Evolutionary conservation across 2,113 vertebrate genomes (phyloP).

Genomic region (Cryptomyrus ogoouensis): DNA sequence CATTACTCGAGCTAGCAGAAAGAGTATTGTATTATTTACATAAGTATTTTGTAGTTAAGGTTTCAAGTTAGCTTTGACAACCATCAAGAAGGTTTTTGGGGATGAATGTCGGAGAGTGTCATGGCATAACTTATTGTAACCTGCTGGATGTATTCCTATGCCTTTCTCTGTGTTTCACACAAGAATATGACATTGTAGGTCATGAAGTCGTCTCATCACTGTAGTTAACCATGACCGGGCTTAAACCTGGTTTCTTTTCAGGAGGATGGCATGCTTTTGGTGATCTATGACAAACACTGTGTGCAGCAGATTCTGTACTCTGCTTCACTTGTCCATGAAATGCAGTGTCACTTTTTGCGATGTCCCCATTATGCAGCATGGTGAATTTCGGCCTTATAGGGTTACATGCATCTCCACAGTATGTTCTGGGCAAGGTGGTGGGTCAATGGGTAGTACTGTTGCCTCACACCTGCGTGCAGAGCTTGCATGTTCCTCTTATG

Average conservation of each 20-base stretch:
- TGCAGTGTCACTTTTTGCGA: not conserved
- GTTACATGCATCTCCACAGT: not conserved
- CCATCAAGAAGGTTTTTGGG: slow-evolving; percentile 4
- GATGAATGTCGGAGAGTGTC: not conserved
- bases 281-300: not conserved
- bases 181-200: not conserved
- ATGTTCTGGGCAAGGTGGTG: not conserved
- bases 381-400: not conserved
- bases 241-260: not conserved
- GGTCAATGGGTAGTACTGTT: not conserved
- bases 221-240: not conserved
- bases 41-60: not conserved
- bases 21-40: not conserved
- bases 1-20: not conserved
- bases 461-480: not conserved
- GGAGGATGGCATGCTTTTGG: not conserved
- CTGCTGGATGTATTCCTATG: not conserved
- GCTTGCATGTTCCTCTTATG: not conserved
- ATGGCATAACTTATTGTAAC: not conserved
- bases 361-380: not conserved
- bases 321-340: not conserved
- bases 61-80: not conserved
- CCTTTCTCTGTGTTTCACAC: not conserved
- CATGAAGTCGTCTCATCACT: not conserved
- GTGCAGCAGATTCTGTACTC: not conserved